These are phyloP conservation scores for Lacerta viridis DNA, from an alignment of 2,797 vertebrate genomes.

Conservation along the genomic window DNA sequence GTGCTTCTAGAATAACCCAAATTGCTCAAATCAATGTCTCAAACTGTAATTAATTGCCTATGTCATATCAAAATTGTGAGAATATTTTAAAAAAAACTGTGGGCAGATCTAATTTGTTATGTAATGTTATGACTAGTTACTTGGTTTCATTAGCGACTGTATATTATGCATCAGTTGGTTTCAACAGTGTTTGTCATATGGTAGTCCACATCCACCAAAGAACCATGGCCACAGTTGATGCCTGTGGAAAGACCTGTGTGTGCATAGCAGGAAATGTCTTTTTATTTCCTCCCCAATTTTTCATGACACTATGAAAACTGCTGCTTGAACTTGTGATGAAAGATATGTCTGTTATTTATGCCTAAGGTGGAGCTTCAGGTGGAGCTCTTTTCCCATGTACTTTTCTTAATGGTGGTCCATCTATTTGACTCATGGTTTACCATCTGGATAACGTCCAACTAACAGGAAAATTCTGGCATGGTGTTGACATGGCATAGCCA, in stretches of 20 bases:
- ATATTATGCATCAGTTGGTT: background rate
- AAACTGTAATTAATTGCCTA: background rate
- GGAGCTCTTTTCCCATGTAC: background rate
- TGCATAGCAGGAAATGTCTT: background rate
- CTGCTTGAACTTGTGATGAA: background rate
- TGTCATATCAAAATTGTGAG: background rate
- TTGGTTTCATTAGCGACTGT: background rate
- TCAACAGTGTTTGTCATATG: background rate
- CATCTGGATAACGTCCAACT: slow-evolving; percentile 74
- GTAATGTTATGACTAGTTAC: background rate
- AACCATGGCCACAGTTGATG: background rate
- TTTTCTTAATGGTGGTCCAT: background rate
- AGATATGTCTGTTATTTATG: slow-evolving; percentile 56
- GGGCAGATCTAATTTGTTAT: background rate
- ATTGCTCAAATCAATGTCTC: background rate
- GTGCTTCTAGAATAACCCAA: background rate
- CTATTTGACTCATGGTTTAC: slow-evolving; percentile 80
- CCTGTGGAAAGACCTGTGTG: background rate
- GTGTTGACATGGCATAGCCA: background rate
- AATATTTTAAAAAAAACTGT: background rate
- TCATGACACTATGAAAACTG: background rate
- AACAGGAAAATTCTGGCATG: background rate
- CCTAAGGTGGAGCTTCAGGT: slow-evolving; percentile 42
- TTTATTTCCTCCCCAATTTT: background rate
- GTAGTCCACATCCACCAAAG: background rate